These are phyloP conservation scores for Cygnus buccinator DNA, from an alignment of 2,113 vertebrate genomes.

Conservation along the genomic window DNA sequence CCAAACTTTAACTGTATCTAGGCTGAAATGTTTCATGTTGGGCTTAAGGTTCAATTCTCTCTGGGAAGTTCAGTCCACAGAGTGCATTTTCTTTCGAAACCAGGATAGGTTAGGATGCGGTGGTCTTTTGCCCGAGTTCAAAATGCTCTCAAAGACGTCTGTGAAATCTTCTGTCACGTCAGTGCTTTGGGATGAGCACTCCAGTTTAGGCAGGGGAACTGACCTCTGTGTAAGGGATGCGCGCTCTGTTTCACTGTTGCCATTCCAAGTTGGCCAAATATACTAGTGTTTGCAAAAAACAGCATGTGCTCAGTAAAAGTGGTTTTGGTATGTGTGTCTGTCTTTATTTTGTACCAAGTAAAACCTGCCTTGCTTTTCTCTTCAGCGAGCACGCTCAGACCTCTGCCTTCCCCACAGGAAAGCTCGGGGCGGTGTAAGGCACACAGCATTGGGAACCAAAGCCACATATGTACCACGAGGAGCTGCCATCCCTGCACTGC, in stretches of 20 bases:
- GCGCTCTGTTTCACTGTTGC: background rate
- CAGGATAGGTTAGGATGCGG: background rate
- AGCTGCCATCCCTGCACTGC: background rate
- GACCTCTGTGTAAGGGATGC: background rate
- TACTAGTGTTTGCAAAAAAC: background rate
- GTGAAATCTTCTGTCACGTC: background rate
- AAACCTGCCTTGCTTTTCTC: background rate
- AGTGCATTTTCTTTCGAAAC: background rate
- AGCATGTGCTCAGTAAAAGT: background rate
- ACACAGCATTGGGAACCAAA: background rate
- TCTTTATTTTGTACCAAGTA: conserved; percentile 40
- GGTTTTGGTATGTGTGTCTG: background rate
- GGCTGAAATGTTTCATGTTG: background rate
- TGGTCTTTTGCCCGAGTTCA: background rate
- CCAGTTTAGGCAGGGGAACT: background rate
- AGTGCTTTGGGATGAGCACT: background rate
- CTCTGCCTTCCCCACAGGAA: background rate
- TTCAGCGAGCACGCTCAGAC: background rate
- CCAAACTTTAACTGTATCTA: background rate
- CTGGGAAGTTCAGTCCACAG: background rate
- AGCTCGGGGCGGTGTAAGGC: background rate
- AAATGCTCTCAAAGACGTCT: background rate
- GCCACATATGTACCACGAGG: background rate
- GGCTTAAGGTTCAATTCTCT: background rate
- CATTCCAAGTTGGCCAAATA: conserved; percentile 23